These are phyloP conservation scores for Capreolus pygargus DNA, from an alignment of 2,113 vertebrate species.

Conservation along the genomic window DNA sequence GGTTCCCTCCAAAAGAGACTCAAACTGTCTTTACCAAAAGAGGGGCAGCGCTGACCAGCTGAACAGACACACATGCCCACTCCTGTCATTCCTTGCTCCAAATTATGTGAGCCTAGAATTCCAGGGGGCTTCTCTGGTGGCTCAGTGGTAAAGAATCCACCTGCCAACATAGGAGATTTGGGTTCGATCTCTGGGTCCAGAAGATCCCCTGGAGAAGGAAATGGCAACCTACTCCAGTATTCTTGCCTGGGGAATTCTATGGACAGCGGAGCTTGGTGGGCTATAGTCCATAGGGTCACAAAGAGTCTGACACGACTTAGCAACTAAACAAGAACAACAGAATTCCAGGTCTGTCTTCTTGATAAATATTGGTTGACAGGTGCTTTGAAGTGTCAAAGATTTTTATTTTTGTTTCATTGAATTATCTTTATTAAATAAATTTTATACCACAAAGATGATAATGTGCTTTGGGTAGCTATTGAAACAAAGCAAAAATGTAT, in stretches of 20 bases:
- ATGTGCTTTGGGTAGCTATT: neutral
- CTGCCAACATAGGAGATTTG: neutral
- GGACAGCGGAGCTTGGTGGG: neutral
- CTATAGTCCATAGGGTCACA: neutral
- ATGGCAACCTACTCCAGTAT: neutral
- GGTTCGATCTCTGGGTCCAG: neutral
- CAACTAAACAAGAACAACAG: neutral
- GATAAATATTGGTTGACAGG: neutral
- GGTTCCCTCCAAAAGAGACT: no score
- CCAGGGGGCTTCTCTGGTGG: neutral
- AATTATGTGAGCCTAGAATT: neutral
- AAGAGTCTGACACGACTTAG: neutral
- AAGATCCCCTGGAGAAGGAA: neutral
- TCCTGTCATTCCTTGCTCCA: fast-evolving
- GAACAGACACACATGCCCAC: neutral
- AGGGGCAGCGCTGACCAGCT: neutral
- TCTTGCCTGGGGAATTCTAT: neutral
- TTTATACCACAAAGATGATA: neutral
- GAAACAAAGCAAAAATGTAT: neutral
- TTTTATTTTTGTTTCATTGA: neutral
- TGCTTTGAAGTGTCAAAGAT: neutral
- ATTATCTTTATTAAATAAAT: neutral
- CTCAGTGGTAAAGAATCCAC: neutral
- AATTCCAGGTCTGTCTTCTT: neutral
- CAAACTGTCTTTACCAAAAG: neutral